Evolutionary conservation across 2,888 invertebrate species (phyloP).

Genomic region (Zaprionus bogoriensis): DNA sequence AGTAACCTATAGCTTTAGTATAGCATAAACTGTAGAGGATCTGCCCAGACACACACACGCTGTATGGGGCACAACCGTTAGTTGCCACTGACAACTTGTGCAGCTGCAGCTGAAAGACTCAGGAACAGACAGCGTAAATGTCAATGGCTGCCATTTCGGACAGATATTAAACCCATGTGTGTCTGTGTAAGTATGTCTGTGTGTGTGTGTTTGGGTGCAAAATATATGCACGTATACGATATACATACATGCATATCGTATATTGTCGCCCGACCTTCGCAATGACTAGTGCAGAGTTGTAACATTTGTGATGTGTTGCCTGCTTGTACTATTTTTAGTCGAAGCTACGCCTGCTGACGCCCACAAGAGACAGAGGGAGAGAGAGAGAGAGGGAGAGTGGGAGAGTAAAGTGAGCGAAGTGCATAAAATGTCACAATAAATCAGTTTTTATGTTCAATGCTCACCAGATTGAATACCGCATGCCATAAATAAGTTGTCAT

Average conservation of each 20-base stretch:
- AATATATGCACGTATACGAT: neutral
- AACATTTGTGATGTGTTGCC: slow-evolving; percentile 2
- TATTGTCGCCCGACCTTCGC: neutral
- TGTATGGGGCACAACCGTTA: neutral
- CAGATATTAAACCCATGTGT: neutral
- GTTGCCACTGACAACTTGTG: too few relatives aligned
- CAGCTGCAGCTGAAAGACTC: too few relatives aligned
- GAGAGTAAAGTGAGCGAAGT: slow-evolving; percentile 1
- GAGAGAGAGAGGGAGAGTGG: too few relatives aligned
- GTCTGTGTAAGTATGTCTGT: neutral
- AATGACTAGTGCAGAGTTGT: neutral
- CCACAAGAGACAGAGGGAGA: neutral
- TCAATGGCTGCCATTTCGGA: slow-evolving; percentile 32
- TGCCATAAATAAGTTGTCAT: slow-evolving; percentile 29
- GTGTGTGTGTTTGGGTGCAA: neutral
- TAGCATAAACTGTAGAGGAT: neutral
- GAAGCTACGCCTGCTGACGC: neutral
- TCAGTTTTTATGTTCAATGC: slow-evolving; percentile 41
- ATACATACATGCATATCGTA: neutral
- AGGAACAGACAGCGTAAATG: slow-evolving; percentile 16
- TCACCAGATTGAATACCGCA: neutral
- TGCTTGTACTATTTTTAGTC: neutral
- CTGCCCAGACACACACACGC: neutral
- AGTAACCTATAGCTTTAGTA: too few relatives aligned
- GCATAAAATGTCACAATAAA: slow-evolving; percentile 46